Evolutionary conservation across 2,888 invertebrate species (phyloP).

Genomic region (Diplolepis rosae): DNA sequence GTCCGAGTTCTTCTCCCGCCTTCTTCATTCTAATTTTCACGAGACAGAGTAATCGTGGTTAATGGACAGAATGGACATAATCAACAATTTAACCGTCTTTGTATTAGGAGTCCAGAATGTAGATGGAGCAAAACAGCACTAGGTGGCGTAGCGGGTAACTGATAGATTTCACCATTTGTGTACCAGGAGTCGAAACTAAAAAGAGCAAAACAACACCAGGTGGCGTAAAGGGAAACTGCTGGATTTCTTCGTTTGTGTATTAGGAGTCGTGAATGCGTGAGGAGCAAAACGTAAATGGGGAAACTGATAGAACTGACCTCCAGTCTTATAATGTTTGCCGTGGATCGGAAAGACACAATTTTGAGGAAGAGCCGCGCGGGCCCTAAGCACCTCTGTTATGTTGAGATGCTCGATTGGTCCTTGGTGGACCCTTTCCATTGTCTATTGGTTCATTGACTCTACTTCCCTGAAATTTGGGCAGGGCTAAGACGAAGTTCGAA

Average conservation of each 20-base stretch:
- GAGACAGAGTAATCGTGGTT: slow-evolving; percentile 61
- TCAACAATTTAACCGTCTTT: slow-evolving; percentile 72
- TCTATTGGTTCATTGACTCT: slow-evolving; percentile 63
- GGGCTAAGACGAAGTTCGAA: slow-evolving; percentile 39
- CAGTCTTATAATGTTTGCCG: slow-evolving; percentile 61
- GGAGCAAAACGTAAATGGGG: too few relatives aligned
- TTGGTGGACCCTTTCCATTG: slow-evolving; percentile 66
- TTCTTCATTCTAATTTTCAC: slow-evolving; percentile 56
- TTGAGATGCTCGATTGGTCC: slow-evolving; percentile 67
- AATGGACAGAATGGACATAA: slow-evolving; percentile 72
- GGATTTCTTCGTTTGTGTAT: too few relatives aligned
- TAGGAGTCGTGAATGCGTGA: too few relatives aligned
- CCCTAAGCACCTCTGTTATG: slow-evolving; percentile 69
- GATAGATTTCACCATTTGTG: too few relatives aligned
- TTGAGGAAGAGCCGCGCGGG: slow-evolving; percentile 73
- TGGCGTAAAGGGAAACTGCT: too few relatives aligned
- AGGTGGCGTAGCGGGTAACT: slow-evolving; percentile 20
- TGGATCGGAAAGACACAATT: slow-evolving; percentile 73
- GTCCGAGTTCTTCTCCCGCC: neutral
- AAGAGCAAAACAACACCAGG: too few relatives aligned
- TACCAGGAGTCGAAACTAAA: too few relatives aligned
- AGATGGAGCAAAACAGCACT: slow-evolving; percentile 37
- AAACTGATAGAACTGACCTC: too few relatives aligned
- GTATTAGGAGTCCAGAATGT: slow-evolving; percentile 55
- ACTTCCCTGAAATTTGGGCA: slow-evolving; percentile 63